Conservation (phyloP, 2,888 invertebrate genomes). For the Anthrax anthrax region DNA sequence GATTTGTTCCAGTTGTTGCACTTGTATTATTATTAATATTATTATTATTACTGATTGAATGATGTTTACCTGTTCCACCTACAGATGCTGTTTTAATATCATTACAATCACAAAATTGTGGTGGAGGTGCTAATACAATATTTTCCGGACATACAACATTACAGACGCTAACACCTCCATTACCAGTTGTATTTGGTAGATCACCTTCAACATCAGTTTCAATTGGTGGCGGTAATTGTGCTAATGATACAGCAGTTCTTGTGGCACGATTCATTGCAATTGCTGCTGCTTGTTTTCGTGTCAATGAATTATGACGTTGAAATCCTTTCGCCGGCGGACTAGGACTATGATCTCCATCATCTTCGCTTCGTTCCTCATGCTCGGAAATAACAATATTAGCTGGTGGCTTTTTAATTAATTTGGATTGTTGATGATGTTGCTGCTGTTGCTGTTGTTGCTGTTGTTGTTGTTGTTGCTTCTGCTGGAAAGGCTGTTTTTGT, state of each 20-base stretch:
- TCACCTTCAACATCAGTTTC: conserved; percentile 56
- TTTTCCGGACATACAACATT: conserved; percentile 36
- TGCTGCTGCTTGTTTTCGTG: conserved; percentile 44
- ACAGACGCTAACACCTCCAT: conserved; percentile 13
- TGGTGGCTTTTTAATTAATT: conserved; percentile 9
- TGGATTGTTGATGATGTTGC: conserved; percentile 22
- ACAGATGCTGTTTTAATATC: conserved; percentile 33
- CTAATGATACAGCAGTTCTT: conserved; percentile 58
- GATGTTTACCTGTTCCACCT: conserved; percentile 24
- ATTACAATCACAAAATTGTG: conserved; percentile 71
- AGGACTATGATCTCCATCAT: conserved; percentile 30
- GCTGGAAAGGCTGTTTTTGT: neutral
- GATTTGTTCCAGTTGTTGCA: conserved; percentile 15
- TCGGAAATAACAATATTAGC: conserved; percentile 15
- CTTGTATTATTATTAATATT: conserved; percentile 19
- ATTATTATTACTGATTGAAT: conserved; percentile 14
- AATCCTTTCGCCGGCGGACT: conserved; percentile 37
- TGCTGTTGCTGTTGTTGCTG: conserved; percentile 4
- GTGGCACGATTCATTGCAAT: conserved; percentile 42
- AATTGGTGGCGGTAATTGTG: conserved; percentile 66
- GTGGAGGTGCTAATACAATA: conserved; percentile 68
- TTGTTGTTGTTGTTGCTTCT: conserved; percentile 12
- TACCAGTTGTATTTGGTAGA: conserved; percentile 19
- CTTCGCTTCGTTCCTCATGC: conserved; percentile 29
- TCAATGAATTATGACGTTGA: conserved; percentile 47